Evolutionary conservation across 1,140 invertebrate genomes (phyloP).

Genomic region (Brachystomella parvula): DNA sequence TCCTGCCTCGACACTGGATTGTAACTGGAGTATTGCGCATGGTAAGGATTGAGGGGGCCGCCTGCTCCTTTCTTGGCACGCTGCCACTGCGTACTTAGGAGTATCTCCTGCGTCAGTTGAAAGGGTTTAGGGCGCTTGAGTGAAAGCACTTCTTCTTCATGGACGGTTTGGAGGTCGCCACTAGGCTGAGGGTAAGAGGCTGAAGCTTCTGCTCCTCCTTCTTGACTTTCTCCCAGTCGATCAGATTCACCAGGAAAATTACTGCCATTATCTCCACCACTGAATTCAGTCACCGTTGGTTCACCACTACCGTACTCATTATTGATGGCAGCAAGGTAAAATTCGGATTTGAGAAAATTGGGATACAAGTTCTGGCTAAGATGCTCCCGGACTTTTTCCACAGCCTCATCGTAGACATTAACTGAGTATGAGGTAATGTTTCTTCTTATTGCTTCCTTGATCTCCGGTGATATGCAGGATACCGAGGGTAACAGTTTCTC

Average conservation of each 20-base stretch:
- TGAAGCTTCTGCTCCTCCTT: not conserved
- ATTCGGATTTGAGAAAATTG: slow-evolving; percentile 10
- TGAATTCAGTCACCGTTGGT: not conserved
- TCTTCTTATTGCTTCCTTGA: too few species aligned
- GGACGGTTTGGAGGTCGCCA: not conserved
- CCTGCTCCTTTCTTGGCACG: not conserved
- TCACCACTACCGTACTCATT: not conserved
- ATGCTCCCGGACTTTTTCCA: not conserved
- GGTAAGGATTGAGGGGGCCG: not conserved
- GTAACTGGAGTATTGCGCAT: slow-evolving; percentile 66
- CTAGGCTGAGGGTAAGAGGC: not conserved
- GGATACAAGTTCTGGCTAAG: not conserved
- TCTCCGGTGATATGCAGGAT: not conserved
- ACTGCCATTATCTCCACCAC: not conserved
- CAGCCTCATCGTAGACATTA: not conserved
- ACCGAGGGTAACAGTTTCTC: not conserved
- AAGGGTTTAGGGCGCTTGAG: not conserved
- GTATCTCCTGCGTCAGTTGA: not conserved
- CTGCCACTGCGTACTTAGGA: not conserved
- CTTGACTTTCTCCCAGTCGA: not conserved
- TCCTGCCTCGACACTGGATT: slow-evolving; percentile 83
- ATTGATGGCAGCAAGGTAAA: slow-evolving; percentile 2
- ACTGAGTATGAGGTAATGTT: not conserved
- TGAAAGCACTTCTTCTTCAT: slow-evolving; percentile 4
- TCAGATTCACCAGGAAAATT: not conserved